Percentiles rank a stretch among this genome's conserved stretches.
phyloP scores from a whole-genome alignment of 2,113 vertebrate species.

The Dicrurus megarhynchus region DNA sequence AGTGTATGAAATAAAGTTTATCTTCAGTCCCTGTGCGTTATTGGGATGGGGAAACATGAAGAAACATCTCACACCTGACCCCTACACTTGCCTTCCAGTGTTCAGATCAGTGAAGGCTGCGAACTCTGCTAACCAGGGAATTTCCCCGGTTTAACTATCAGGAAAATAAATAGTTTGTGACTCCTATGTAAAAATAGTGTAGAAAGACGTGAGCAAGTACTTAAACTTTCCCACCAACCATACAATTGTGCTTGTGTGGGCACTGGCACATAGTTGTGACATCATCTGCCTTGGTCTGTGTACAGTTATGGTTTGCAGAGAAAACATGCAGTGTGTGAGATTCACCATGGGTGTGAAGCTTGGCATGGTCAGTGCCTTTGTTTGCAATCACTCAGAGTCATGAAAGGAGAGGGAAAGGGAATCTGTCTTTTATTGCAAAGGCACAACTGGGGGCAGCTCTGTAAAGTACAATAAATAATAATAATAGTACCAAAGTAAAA shows the following conservation, averaged over 20 bases:
- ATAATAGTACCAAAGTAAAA: neutral
- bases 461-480: neutral
- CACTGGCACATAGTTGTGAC: neutral
- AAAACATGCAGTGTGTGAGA: neutral
- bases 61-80: neutral
- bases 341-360: neutral
- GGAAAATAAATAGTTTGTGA: neutral
- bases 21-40: neutral
- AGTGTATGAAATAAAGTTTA: neutral
- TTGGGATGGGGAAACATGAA: neutral
- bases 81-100: neutral
- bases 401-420: neutral
- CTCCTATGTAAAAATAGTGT: neutral
- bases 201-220: neutral
- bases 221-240: rapidly evolving
- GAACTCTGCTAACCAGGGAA: neutral
- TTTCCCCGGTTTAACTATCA: neutral
- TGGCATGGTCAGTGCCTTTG: neutral
- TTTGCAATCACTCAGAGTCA: neutral
- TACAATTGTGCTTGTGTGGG: neutral
- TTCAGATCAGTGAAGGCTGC: neutral
- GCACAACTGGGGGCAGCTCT: neutral
- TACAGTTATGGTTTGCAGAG: neutral
- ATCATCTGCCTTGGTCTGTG: neutral
- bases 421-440: neutral